Evolutionary conservation across 2,113 vertebrate species (phyloP), one percentile per base, ranked within the genome.

Genomic region (Erythrolamprus reginae): DNA sequence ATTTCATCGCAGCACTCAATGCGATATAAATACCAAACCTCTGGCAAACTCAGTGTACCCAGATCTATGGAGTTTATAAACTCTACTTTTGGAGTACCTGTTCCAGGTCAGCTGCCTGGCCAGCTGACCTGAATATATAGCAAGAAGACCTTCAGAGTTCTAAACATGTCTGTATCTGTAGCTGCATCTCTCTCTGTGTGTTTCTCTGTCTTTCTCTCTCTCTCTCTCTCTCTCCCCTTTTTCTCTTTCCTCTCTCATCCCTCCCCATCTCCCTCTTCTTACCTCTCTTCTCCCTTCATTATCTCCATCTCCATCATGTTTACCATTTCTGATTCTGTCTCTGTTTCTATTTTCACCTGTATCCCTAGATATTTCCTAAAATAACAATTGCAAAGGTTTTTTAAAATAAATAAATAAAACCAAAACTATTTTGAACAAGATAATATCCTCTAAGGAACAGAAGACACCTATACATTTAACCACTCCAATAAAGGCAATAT

Each of bases 1-100:
- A 88, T 95, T 95, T 94, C 94, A 94, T 88, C 86, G 52, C 53
- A 84, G 92, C 94, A 52, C 53, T 17, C 48, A 82, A 95, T 89
- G 58, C 89, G 52, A 55, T 42, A 85, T 93, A 89, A 93, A 89
- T 89, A 10, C 45, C 47, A 90, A 89, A 89, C 92, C 93, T 21
- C 26, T 92, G 50, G 87, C 17, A 3, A 21, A 65, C 13, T 10
- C 84, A 5, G 65, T 33, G 85, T 86, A 83, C 91, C 89, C 3
- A 26, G 53, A 50, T 10, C 3, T 5, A 45, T 48, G 42, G 65
- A 7, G 42, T 50, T 87, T 26, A 56, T 50, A 88, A 52, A 55
- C 28, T 0, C 53, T 87, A 26, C 28, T 10, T 23, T n/a, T 26
- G 13, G 87, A 84, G 24, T 21, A 87, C 1, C 33, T 84, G 82